Evolutionary conservation across 1,140 invertebrate genomes (phyloP), one percentile per base, ranked within the genome.

Genomic region (Saccostrea echinata): DNA sequence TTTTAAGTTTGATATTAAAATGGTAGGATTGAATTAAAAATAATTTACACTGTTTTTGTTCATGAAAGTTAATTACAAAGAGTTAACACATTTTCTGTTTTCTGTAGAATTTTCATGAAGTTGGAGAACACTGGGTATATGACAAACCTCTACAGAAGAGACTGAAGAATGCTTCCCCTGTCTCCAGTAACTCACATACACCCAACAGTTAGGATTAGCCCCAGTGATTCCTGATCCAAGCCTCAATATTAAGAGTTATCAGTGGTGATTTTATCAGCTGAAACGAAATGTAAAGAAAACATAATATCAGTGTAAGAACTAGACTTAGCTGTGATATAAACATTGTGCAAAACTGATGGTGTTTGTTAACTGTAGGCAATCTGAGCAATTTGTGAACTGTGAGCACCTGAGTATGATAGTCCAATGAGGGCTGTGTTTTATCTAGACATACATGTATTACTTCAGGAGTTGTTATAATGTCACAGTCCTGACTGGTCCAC

Each of bases 81-180:
- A n/a, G n/a, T n/a, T n/a, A n/a, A n/a, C n/a, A n/a, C n/a, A n/a
- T n/a, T 8, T 80, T 12, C 85, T 88, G 13, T 91, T 52, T 84
- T 88, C 93, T 93, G 86, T 91, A 96, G 95, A 90, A 95, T 87
- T 96, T 96, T 92, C 94, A 96, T 87, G 95, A 96, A 91, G 94
- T 95, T 43, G 96, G 96, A 24, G 96, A 96, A 91, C 95, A 96
- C 90, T 96, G 96, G 96, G 93, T 96, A 0, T 96, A 96, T 91
- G 94, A 95, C 85, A 91, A 94, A 71, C 95, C 96, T 21, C 92
- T 96, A 51, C 85, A 94, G 84, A 94, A 95, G 85, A 88, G 95
- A 89, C 64, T 94, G 13, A 81, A 81, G 11, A 84, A 51, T 1
- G 43, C 81, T 8, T 24, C 81, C 51, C 81, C 81, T 2, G 43